A percentile compares a stretch with the other conserved stretches of the same genome.
These are phyloP conservation scores for Manis crassicaudata DNA, from an alignment of 2,797 vertebrate genomes.

Conservation along the genomic window DNA sequence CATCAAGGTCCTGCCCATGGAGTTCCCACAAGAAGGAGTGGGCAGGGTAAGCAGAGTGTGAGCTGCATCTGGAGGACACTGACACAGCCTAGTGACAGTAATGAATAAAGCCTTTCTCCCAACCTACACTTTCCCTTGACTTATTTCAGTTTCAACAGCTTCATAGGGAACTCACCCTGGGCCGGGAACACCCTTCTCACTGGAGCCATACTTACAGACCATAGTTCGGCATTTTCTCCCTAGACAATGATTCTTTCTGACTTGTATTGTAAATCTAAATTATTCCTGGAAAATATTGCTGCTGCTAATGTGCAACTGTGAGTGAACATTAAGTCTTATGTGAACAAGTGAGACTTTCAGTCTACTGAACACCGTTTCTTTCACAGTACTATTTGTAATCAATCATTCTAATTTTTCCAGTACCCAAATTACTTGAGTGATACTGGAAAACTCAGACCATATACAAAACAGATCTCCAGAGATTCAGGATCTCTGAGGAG, in stretches of 20 bases:
- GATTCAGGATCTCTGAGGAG: background rate
- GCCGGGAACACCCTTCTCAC: background rate
- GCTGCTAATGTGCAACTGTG: background rate
- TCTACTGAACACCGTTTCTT: background rate
- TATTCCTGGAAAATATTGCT: conserved; percentile 37
- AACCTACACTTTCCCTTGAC: too few species aligned
- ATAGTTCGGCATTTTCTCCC: background rate
- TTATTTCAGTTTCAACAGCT: too few species aligned
- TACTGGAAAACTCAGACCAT: background rate
- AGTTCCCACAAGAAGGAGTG: too few species aligned
- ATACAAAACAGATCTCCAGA: background rate
- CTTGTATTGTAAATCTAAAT: background rate
- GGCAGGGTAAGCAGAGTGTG: too few species aligned
- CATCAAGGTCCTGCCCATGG: too few species aligned
- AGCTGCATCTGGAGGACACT: too few species aligned
- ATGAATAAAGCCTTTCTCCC: too few species aligned
- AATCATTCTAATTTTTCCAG: background rate
- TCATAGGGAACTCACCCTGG: too few species aligned
- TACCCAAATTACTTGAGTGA: background rate
- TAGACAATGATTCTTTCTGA: conserved; percentile 14
- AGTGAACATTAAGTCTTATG: background rate
- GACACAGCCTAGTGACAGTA: too few species aligned
- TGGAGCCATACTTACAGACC: background rate
- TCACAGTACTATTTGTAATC: background rate
- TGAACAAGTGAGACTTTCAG: background rate